Evolutionary conservation across 1,140 invertebrate genomes (phyloP), one percentile per base, ranked within the genome.

Genomic region (Paracyclopina nana): DNA sequence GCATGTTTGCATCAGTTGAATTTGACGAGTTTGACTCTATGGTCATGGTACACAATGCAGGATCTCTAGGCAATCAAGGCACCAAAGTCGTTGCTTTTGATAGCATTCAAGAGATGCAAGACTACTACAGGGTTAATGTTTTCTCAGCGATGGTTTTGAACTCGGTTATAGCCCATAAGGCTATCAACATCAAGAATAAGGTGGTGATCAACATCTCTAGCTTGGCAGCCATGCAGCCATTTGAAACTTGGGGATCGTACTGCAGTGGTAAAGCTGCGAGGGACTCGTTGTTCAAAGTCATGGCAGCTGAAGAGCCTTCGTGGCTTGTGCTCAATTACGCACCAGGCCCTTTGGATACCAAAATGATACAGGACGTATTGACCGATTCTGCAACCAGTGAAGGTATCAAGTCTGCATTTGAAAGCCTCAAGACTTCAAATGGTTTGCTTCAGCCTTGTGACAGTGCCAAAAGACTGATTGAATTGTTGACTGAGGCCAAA

Each of bases 281-380:
- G 45, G 84, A 94, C 59, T 83, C 91, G 75, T 86, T 79, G 61
- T 90, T 95, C 59, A 76, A 75, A 60, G 67, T 70, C 4, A 67
- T 97, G 41, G 84, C 85, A 6, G 63, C 72, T 25, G 91, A 97
- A 68, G 74, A 81, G 56, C 73, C 75, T 12, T 60, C 73, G 20
- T 12, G 5, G 5, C 67, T 75, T 50, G 77, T 94, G 8, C 62
- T 97, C 2, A 92, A 79, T 65, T 97, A 95, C 68, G 79, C 87
- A 4, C 91, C 91, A 0, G 90, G 91, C 22, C 84, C 88, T 3
- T 79, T 95, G 2, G 72, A 86, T 54, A 96, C 88, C 0, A 77
- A 83, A 43, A 95, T 96, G 86, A 75, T 79, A 30, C 61, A 74
- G n/a, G 66, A 70, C 57, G 67, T 82, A 22, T 64, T 74, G 28